Percentiles rank a stretch among this genome's conserved stretches.
phyloP scores from a whole-genome alignment of 2,888 invertebrate species.

The Nebria brevicollis region DNA sequence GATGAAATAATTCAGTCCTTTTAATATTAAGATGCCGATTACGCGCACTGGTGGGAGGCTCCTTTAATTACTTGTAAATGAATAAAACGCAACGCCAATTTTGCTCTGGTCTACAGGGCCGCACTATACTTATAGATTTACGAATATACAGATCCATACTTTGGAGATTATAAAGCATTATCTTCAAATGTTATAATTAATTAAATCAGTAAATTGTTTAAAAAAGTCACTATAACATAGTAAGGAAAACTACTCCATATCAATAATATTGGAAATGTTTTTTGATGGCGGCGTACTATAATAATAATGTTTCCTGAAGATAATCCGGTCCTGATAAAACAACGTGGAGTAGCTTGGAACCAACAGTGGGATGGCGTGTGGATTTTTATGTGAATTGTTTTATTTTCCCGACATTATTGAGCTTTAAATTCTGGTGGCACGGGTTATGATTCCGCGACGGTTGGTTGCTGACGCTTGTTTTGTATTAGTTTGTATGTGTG shows the following conservation, averaged over 20 bases:
- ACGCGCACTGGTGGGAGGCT: not conserved
- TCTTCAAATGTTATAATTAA: too few species aligned
- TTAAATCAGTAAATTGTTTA: too few species aligned
- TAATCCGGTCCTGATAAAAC: not conserved
- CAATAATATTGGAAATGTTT: too few species aligned
- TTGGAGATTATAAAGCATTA: too few species aligned
- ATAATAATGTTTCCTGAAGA: not conserved
- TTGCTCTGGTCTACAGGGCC: not conserved
- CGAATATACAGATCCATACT: too few species aligned
- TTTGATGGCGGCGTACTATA: too few species aligned
- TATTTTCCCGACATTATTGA: conserved; percentile 29
- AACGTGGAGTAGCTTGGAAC: not conserved
- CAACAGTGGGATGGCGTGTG: not conserved
- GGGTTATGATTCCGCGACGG: conserved; percentile 22
- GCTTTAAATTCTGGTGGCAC: conserved; percentile 24
- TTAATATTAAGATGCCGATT: conserved; percentile 8
- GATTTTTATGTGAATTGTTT: conserved; percentile 18
- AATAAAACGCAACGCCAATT: conserved; percentile 34
- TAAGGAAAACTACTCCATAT: too few species aligned
- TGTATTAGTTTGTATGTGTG: too few species aligned
- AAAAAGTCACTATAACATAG: too few species aligned
- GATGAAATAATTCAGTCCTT: conserved; percentile 38
- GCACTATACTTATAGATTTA: not conserved
- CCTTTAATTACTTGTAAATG: conserved; percentile 35
- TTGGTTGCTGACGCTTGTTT: conserved; percentile 17